Evolutionary conservation across 2,797 vertebrate species (phyloP), one percentile per base, ranked within the genome.

Genomic region (Cossypha caffra): DNA sequence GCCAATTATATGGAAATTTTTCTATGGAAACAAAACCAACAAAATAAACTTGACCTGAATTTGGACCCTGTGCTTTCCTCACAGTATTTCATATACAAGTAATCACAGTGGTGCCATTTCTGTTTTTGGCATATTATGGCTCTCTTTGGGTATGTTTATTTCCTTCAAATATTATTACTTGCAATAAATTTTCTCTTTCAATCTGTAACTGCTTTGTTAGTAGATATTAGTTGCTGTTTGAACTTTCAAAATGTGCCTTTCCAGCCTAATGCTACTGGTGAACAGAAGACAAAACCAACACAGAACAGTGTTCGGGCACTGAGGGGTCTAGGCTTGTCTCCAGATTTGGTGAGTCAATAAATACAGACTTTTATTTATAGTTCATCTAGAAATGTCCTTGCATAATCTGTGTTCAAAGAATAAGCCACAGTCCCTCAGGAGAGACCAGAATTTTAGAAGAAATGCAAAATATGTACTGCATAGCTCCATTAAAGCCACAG

Each of bases 261-360:
- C 63, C 94, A 98, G 98, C 98, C 98, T 68, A 98, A 94, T 16
- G 96, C 98, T 62, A 98, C 98, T 5, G 98, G 98, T 14, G 98
- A 98, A 62, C 98, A 98, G 92, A 98, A 98, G 92, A 98, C 98
- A 68, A 98, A 98, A 88, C 98, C 98, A 52, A 98, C 98, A 15
- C 98, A 98, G 63, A 98, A 98, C 95, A 98, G 98, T 35, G 98
- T 98, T 52, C 97, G 98, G 42, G 97, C 97, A 0, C 90, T 98
- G 90, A 97, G 98, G 73, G 98, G 98, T 15, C 92, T 98, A 37
- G 98, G 98, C 54, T 95, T 98, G 80, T 98, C 98, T 97, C 98
- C 98, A 5, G 98, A 98, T 87, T 93, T 98, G 98, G 98, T 98
- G 85, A 97, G 91, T 92, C n/a, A 85, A 18, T 57, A 81, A 78